Evolutionary conservation across 92 coral and sea anemone species (phyloP).

Genomic region (Porites cylindrica): DNA sequence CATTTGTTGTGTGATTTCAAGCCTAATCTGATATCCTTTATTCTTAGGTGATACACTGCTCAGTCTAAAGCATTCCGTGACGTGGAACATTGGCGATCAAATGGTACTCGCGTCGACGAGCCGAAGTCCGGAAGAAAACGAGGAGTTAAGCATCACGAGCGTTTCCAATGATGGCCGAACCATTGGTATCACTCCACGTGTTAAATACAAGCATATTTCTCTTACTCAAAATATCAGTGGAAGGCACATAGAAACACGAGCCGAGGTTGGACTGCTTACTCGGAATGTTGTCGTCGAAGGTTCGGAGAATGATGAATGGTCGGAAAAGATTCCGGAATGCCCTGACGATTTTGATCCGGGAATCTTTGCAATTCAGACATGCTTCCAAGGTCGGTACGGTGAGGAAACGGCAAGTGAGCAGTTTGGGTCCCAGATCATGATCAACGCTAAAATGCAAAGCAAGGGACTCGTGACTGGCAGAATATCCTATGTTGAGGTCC

Average conservation of each 20-base stretch:
- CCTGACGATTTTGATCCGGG: constrained; percentile 88
- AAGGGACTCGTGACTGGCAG: constrained; percentile 89
- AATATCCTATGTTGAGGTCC: constrained; percentile 84
- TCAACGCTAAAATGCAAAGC: constrained; percentile 79
- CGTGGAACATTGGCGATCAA: constrained; percentile 84
- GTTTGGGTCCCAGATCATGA: constrained; percentile 94
- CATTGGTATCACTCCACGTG: constrained; percentile 71
- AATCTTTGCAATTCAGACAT: constrained; percentile 88
- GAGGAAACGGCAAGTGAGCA: constrained; percentile 73
- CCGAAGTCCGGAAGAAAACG: constrained; percentile 81
- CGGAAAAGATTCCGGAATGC: constrained; percentile 70
- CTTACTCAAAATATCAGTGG: constrained; percentile 79
- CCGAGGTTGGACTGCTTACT: constrained; percentile 95
- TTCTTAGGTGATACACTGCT: constrained; percentile 72
- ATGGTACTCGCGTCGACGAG: constrained; percentile 92
- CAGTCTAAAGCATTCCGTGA: constrained; percentile 72
- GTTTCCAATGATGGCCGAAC: constrained; percentile 65
- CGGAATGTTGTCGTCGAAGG: constrained; percentile 96
- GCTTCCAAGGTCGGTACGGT: constrained; percentile 89
- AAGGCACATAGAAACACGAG: constrained; percentile 78
- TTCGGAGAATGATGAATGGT: constrained; percentile 83
- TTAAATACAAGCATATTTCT: constrained; percentile 81
- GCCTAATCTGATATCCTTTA: neutral
- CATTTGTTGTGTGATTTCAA: too few relatives aligned
- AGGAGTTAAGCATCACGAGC: constrained; percentile 77